Percentiles rank a stretch among this genome's conserved stretches.
These are phyloP conservation scores for Selenia dentaria DNA, from an alignment of 2,888 invertebrate species.

Conservation along the genomic window DNA sequence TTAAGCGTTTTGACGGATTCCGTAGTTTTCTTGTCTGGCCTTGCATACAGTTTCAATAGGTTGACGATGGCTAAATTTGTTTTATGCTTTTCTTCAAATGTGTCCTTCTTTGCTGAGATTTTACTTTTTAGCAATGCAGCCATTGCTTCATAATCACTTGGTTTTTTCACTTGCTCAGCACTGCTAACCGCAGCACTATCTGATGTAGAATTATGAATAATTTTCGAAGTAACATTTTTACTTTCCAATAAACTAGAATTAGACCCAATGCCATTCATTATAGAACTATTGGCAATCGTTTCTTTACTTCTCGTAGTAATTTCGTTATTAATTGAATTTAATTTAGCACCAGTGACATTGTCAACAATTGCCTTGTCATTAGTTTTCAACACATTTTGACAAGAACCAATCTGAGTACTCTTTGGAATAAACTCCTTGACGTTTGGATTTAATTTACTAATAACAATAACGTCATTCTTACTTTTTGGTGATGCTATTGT, in stretches of 20 bases:
- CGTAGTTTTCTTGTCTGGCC: constrained; percentile 13
- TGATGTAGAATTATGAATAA: too few relatives aligned
- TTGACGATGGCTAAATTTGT: constrained; percentile 56
- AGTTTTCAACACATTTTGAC: constrained; percentile 1
- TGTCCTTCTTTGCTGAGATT: constrained; percentile 44
- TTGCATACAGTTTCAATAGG: constrained; percentile 51
- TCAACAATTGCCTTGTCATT: background rate
- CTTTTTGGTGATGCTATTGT: background rate
- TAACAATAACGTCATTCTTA: constrained; percentile 14
- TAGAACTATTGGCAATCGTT: background rate
- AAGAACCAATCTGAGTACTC: constrained; percentile 2
- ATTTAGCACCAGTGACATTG: background rate
- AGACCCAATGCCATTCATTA: too few relatives aligned
- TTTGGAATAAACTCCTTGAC: constrained; percentile 57
- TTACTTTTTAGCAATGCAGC: constrained; percentile 44
- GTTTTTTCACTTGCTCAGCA: background rate
- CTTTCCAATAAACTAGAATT: too few relatives aligned
- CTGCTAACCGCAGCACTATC: too few relatives aligned
- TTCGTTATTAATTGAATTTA: background rate
- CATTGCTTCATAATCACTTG: constrained; percentile 17
- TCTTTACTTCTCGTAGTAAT: background rate
- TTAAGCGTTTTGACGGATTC: constrained; percentile 34
- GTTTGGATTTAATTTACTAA: constrained; percentile 59
- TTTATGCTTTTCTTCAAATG: constrained; percentile 41
- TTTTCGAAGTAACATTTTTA: too few relatives aligned